Evolutionary conservation across 2,888 invertebrate genomes (phyloP).

Genomic region (Thereva unica): DNA sequence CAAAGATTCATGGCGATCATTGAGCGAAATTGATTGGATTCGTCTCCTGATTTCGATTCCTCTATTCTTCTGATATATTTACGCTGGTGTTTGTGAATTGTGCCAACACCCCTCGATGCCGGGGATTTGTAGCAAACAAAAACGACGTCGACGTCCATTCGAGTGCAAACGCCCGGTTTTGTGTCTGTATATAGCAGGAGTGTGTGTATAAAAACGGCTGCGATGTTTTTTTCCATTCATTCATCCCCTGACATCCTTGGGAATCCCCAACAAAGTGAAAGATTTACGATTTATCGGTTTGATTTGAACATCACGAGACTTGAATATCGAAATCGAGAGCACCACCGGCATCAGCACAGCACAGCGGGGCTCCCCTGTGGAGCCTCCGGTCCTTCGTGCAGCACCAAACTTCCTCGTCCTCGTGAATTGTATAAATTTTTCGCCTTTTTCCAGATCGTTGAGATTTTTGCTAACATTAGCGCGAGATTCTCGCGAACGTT

Average conservation of each 20-base stretch:
- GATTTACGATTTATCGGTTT: conserved; percentile 48
- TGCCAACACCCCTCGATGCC: conserved; percentile 13
- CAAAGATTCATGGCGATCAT: conserved; percentile 34
- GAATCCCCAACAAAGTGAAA: conserved; percentile 46
- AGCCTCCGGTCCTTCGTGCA: neutral
- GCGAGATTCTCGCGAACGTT: conserved; percentile 8
- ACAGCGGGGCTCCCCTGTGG: conserved; percentile 4
- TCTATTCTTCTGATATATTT: conserved; percentile 14
- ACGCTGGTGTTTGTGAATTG: conserved; percentile 18
- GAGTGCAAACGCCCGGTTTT: conserved; percentile 24
- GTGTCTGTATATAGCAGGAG: conserved; percentile 38
- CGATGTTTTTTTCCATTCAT: conserved; percentile 37
- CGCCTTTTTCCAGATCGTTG: conserved; percentile 20
- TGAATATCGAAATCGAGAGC: conserved; percentile 43
- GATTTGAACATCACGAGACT: conserved; percentile 47
- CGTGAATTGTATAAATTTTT: conserved; percentile 24
- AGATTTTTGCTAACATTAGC: conserved; percentile 17
- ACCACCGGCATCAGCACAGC: conserved; percentile 5
- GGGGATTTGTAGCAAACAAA: conserved; percentile 15
- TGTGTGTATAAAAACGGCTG: conserved; percentile 33
- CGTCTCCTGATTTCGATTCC: conserved; percentile 16
- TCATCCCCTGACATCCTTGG: conserved; percentile 30
- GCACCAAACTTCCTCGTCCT: too few relatives aligned
- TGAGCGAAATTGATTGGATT: conserved; percentile 26
- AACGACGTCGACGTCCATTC: neutral